These are phyloP conservation scores for Lepus townsendii DNA, from an alignment of 2,797 vertebrate genomes.

Conservation along the genomic window DNA sequence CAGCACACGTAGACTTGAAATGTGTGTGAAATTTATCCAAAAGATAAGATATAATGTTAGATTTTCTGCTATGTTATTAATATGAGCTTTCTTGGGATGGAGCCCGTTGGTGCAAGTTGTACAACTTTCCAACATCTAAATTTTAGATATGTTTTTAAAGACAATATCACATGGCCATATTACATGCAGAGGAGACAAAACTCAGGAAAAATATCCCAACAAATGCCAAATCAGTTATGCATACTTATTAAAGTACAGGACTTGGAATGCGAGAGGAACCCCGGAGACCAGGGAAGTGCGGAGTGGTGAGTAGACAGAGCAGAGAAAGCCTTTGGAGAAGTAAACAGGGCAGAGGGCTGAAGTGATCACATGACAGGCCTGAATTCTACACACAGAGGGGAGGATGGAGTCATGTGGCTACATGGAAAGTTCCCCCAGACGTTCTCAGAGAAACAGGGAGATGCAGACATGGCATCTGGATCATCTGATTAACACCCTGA, in stretches of 20 bases:
- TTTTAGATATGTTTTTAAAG: constrained; percentile 20
- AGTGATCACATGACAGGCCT: background rate
- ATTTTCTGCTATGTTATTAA: constrained; percentile 23
- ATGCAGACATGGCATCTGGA: background rate
- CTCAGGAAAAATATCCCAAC: background rate
- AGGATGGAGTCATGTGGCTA: fast-evolving
- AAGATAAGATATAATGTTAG: constrained; percentile 24
- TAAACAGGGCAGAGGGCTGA: background rate
- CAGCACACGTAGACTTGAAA: background rate
- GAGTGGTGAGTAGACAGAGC: background rate
- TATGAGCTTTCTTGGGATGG: constrained; percentile 3
- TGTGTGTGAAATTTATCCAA: constrained; percentile 33
- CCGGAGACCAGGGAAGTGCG: background rate
- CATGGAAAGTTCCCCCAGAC: background rate
- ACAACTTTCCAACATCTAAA: background rate
- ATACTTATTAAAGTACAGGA: background rate
- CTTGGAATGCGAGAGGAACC: background rate
- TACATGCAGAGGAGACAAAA: background rate
- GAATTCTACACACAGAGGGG: fast-evolving
- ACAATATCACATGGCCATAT: background rate
- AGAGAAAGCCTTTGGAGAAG: background rate
- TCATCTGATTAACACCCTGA: background rate
- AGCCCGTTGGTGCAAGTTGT: background rate
- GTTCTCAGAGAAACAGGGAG: background rate
- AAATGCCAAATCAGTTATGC: background rate